Percentiles rank a stretch among this genome's conserved stretches.
These are phyloP conservation scores for Danio kyathit DNA, from an alignment of 2,797 vertebrate genomes.

Conservation along the genomic window DNA sequence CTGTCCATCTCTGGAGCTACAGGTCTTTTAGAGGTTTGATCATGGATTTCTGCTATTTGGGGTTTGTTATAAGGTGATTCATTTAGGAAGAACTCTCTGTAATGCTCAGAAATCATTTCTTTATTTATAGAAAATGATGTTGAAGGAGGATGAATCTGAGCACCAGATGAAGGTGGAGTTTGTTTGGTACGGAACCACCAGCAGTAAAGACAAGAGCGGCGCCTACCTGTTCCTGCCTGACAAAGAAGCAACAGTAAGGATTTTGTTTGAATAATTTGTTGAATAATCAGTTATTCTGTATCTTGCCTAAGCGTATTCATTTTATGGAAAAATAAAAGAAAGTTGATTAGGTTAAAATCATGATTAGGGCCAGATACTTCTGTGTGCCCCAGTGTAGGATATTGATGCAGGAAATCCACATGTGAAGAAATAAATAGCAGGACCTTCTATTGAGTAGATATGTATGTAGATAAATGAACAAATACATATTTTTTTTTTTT, in stretches of 20 bases:
- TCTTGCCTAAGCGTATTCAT: background rate
- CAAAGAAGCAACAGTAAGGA: slow-evolving; percentile 84
- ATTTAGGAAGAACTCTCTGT: slow-evolving; percentile 2
- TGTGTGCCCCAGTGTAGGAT: too few relatives aligned
- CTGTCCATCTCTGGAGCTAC: slow-evolving; percentile 80
- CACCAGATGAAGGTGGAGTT: slow-evolving; percentile 84
- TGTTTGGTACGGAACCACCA: slow-evolving; percentile 89
- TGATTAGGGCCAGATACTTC: background rate
- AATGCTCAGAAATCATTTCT: slow-evolving; percentile 10
- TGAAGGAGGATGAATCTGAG: slow-evolving; percentile 78
- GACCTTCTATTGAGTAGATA: too few relatives aligned
- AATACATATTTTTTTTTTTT: too few relatives aligned
- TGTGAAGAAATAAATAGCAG: too few relatives aligned
- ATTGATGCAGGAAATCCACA: too few relatives aligned
- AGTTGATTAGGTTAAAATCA: background rate
- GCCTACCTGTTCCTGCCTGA: slow-evolving; percentile 94
- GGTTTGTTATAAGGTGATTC: background rate
- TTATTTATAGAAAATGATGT: slow-evolving; percentile 78
- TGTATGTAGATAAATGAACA: too few relatives aligned
- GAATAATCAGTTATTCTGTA: background rate
- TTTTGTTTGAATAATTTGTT: background rate
- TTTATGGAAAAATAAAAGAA: background rate
- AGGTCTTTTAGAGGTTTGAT: slow-evolving; percentile 87
- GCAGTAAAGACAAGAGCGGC: slow-evolving; percentile 88
- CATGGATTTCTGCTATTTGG: background rate